Evolutionary conservation across 2,797 vertebrate species (phyloP), one percentile per base, ranked within the genome.

Genomic region (Enteromius treurensis): DNA sequence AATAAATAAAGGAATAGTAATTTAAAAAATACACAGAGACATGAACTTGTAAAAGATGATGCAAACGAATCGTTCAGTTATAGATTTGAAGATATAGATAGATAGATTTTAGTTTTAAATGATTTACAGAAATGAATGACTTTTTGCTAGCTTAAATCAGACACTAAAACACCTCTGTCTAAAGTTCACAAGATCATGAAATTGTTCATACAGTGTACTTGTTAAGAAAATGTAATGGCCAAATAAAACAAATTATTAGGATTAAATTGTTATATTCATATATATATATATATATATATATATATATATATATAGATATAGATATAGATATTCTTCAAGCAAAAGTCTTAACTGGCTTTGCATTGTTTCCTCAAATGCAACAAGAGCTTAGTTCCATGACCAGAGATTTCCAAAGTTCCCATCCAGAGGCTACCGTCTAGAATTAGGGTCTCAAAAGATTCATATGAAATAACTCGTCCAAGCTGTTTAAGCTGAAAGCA

Each of bases 401-500:
- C 49, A n/a, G 49, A 23, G 29, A 78, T 73, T 69, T 69, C 19
- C 45, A 69, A 19, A 55, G 13, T 82, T 80, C 80, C 64, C 77
- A 74, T 83, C 68, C 40, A 74, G 7, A 58, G 42, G 14, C 73
- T 77, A 49, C 26, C 34, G 17, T 37, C 13, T 58, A 42, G 32
- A 80, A 23, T 53, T 23, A 65, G 29, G 58, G 60, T 51, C 75
- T 40, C 17, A 58, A 40, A 77, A 58, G 49, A 53, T 42, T 77
- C 3, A 65, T 17, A 21, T 42, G 68, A 45, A 81, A 83, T 80
- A 80, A 78, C 37, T 74, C 3, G 3, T 55, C 69, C 23, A 83
- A 74, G 58, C 84, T 78, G 21, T 79, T 62, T 74, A 75, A 62
- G 62, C 40, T 85, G 58, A 26, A 82, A 80, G 53, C 53, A 64